Conservation (phyloP, 2,113 vertebrate genomes). For the Penelope pileata region DNA sequence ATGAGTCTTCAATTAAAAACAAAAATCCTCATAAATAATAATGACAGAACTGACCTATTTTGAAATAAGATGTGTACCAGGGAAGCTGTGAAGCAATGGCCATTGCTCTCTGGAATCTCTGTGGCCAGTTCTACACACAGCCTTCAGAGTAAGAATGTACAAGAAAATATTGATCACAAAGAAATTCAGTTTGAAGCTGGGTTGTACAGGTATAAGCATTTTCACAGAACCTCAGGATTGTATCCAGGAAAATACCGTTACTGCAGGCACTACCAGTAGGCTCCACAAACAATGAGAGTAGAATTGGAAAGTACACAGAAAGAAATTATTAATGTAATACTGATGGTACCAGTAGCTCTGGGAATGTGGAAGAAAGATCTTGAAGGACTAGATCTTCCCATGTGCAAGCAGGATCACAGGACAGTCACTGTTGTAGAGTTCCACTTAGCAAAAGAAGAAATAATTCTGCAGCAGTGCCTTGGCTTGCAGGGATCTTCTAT, state of each 20-base stretch:
- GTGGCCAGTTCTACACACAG: neutral
- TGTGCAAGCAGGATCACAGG: neutral
- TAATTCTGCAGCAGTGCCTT: neutral
- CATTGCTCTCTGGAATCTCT: neutral
- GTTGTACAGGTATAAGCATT: neutral
- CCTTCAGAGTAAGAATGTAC: neutral
- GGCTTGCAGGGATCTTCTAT: neutral
- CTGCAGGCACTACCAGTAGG: neutral
- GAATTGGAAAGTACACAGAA: neutral
- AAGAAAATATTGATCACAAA: neutral
- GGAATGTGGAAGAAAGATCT: neutral
- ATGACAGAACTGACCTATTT: neutral
- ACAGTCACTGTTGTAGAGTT: neutral
- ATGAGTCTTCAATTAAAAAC: neutral
- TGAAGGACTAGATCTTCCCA: neutral
- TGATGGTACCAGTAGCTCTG: neutral
- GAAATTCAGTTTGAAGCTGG: neutral
- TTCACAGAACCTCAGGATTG: neutral
- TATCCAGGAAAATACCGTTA: neutral
- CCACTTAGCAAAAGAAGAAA: neutral
- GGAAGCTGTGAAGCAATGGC: neutral
- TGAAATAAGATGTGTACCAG: neutral
- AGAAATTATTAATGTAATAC: neutral
- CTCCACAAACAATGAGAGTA: fast-evolving
- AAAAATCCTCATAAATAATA: neutral